These are phyloP conservation scores for Siniperca chuatsi DNA, from an alignment of 2,113 vertebrate genomes.

Conservation along the genomic window DNA sequence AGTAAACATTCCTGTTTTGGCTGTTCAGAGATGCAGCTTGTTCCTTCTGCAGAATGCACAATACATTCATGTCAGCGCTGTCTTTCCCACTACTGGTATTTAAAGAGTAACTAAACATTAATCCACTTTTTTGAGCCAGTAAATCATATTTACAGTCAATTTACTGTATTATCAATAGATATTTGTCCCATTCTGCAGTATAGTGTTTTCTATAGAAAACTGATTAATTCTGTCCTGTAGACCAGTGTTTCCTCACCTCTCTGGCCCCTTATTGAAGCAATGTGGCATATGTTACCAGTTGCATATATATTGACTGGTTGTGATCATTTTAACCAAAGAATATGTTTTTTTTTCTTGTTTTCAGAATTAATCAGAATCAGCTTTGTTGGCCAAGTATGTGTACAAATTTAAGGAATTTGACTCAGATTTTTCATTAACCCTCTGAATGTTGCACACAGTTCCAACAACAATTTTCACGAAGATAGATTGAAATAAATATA, in stretches of 20 bases:
- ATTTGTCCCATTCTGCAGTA: not conserved
- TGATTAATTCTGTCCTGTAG: not conserved
- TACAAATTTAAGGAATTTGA: no score
- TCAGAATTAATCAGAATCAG: no score
- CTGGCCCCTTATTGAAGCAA: not conserved
- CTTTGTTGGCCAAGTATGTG: no score
- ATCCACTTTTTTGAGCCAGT: not conserved
- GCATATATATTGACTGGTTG: not conserved
- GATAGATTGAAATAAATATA: no score
- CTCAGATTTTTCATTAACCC: no score
- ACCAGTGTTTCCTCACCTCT: not conserved
- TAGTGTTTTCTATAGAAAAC: not conserved
- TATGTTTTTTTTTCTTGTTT: not conserved
- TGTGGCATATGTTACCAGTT: not conserved
- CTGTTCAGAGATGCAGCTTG: not conserved
- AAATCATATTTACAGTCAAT: not conserved
- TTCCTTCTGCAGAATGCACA: constrained; percentile 2
- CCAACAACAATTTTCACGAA: no score
- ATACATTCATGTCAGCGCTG: not conserved
- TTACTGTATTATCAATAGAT: not conserved
- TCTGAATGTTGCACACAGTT: no score
- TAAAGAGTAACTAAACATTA: not conserved
- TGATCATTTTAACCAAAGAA: not conserved
- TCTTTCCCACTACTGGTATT: not conserved
- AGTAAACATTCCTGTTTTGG: not conserved